Percentiles rank a stretch among this genome's conserved stretches.
Conservation (phyloP, 2,888 invertebrate species). For the Hermaeophaga mercurialis region DNA sequence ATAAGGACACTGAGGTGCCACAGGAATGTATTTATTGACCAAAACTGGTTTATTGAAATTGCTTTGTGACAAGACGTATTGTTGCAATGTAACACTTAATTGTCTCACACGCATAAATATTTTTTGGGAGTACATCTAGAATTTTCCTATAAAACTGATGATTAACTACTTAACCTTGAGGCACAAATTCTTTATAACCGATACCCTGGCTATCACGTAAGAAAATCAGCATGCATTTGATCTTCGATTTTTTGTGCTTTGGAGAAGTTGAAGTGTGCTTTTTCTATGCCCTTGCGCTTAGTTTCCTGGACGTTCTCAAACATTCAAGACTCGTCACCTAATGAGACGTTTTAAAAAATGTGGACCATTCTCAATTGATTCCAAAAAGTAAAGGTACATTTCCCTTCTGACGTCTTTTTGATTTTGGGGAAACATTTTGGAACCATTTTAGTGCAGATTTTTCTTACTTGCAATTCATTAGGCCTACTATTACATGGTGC, state of each 20-base stretch:
- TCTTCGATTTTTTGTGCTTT: background rate
- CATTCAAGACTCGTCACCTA: no score
- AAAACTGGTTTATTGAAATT: no score
- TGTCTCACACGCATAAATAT: slow-evolving; percentile 18
- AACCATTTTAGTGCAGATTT: background rate
- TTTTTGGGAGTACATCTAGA: slow-evolving; percentile 18
- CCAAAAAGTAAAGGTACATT: slow-evolving; percentile 10
- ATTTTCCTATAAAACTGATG: slow-evolving; percentile 14
- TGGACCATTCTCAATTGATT: background rate
- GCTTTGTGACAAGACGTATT: slow-evolving; percentile 9
- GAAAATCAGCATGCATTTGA: slow-evolving; percentile 20
- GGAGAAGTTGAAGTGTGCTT: slow-evolving; percentile 11
- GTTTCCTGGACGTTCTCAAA: slow-evolving; percentile 2
- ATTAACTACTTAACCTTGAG: slow-evolving; percentile 11
- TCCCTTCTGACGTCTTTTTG: slow-evolving; percentile 17
- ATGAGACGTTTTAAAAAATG: background rate
- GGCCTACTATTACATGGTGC: no score
- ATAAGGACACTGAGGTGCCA: slow-evolving; percentile 13
- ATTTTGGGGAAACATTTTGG: slow-evolving; percentile 7
- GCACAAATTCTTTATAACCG: slow-evolving; percentile 17
- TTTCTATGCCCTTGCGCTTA: slow-evolving; percentile 13
- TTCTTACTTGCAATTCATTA: no score
- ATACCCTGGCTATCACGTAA: slow-evolving; percentile 18
- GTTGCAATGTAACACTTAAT: slow-evolving; percentile 1
- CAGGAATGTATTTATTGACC: slow-evolving; percentile 17